Evolutionary conservation across 53 echinoderm and acorn worm genomes (phyloP).

Genomic region (Crossaster papposus): DNA sequence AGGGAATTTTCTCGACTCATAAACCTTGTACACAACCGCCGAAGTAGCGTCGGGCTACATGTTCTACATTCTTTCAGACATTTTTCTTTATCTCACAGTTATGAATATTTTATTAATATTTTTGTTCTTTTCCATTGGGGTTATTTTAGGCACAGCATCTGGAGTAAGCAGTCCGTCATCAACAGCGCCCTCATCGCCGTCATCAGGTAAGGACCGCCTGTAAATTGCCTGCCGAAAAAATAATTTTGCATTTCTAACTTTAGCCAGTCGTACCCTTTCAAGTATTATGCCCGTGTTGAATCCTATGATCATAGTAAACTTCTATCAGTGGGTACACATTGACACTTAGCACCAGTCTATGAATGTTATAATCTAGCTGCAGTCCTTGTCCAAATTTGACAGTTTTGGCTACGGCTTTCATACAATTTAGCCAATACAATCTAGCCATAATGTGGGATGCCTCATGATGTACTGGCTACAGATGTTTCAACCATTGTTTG

Average conservation of each 20-base stretch:
- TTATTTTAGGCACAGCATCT: constrained; percentile 42
- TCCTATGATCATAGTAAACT: not conserved
- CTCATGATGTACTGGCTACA: too few relatives aligned
- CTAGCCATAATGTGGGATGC: too few relatives aligned
- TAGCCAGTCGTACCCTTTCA: not conserved
- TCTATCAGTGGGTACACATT: not conserved
- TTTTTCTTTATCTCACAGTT: too few relatives aligned
- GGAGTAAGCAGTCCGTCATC: constrained; percentile 62
- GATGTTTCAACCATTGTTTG: not conserved
- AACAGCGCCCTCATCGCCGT: constrained; percentile 61
- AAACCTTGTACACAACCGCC: too few relatives aligned
- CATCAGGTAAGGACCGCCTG: constrained; percentile 59
- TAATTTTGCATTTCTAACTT: not conserved
- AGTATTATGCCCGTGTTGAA: not conserved
- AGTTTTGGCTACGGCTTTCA: not conserved
- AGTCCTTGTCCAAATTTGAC: not conserved
- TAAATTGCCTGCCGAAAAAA: not conserved
- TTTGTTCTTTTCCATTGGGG: not conserved
- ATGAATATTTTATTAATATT: too few relatives aligned
- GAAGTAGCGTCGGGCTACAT: too few relatives aligned
- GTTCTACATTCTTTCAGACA: too few relatives aligned
- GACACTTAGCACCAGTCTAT: not conserved
- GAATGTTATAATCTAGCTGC: not conserved
- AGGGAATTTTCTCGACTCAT: too few relatives aligned
- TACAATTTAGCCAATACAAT: not conserved